Conservation (phyloP, 2,113 vertebrate species). For the Osmerus eperlanus region DNA sequence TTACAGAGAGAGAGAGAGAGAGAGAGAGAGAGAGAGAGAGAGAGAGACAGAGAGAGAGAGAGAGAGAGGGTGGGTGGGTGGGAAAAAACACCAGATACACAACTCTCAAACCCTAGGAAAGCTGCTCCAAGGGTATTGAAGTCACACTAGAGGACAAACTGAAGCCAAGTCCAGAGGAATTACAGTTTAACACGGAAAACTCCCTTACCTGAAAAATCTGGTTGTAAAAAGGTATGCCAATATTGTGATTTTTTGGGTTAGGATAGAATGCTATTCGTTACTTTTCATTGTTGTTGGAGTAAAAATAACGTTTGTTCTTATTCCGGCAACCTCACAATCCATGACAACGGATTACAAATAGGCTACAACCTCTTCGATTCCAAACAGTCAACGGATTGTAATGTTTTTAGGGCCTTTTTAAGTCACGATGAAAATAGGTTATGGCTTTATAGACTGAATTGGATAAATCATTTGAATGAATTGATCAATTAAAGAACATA, state of each 20-base stretch:
- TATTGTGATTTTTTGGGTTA: background rate
- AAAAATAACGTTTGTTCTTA: too few species aligned
- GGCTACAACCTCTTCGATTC: too few species aligned
- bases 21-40: constrained; percentile 25
- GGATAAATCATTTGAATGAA: too few species aligned
- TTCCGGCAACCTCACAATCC: too few species aligned
- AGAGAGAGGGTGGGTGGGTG: constrained; percentile 18
- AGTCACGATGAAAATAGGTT: background rate
- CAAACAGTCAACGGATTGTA: too few species aligned
- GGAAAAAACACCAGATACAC: constrained; percentile 17
- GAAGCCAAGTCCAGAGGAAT: constrained; percentile 20
- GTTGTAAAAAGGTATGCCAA: constrained; percentile 38
- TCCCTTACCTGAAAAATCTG: constrained; percentile 4
- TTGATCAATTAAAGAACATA: too few species aligned
- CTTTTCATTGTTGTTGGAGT: too few species aligned
- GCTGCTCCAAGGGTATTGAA: constrained; percentile 60
- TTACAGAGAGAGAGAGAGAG: constrained; percentile 52
- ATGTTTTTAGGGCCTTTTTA: background rate
- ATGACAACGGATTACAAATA: too few species aligned
- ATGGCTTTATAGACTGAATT: too few species aligned
- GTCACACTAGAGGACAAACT: constrained; percentile 29
- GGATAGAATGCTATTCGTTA: too few species aligned
- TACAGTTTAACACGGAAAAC: constrained; percentile 26
- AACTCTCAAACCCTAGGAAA: constrained; percentile 53
- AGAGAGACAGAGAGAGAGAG: constrained; percentile 12